Base-by-base conservation (phyloP, 2,113 vertebrate species). In the Poeciliopsis occidentalis region DNA sequence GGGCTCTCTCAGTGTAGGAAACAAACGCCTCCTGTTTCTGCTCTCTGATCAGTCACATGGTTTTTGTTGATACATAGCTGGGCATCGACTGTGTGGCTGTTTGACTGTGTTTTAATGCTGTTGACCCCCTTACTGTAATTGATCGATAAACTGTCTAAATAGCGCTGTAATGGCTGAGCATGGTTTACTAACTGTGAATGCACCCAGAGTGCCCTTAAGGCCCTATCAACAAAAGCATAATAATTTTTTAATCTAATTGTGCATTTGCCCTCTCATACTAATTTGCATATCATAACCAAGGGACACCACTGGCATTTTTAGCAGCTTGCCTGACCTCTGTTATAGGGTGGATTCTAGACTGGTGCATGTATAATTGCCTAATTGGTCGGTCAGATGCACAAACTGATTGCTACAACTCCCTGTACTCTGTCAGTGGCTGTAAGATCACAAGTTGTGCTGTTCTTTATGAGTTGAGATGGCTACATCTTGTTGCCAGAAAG, bases 81-180 rank as follows among this genome's bases (percentile, higher is more conserved):
- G 4, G 17, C 60, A 47, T 31, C 60, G 65, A 71, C 26, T 29
- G 64, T 12, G 71, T 3, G 67, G 37, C n/a, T 24, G 64, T 19
- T 71, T 5, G 63, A 41, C n/a, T n/a, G 41, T 67, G 70, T 73
- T 88, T 71, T 60, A 54, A 81, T 74, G 77, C 51, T 8, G 26
- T 10, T 85, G 84, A 81, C 79, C 88, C 80, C 41, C 80, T 82
- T 79, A 67, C 37, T 77, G 82, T 69, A 71, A 86, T 26, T 76
- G 84, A 89, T 92, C 60, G 67, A 84, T 81, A 76, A 88, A 75
- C 72, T 68, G 68, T 78, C 67, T 31, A 81, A 86, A 88, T 80
- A 76, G 57, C 71, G 84, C 30, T 67, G 47, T 84, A 82, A 85
- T 80, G 76, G 78, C 67, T n/a, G 2, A 1, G 37, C 44, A 82